These are phyloP conservation scores for Drosophila greeni DNA, from an alignment of 2,888 invertebrate genomes.

Conservation along the genomic window DNA sequence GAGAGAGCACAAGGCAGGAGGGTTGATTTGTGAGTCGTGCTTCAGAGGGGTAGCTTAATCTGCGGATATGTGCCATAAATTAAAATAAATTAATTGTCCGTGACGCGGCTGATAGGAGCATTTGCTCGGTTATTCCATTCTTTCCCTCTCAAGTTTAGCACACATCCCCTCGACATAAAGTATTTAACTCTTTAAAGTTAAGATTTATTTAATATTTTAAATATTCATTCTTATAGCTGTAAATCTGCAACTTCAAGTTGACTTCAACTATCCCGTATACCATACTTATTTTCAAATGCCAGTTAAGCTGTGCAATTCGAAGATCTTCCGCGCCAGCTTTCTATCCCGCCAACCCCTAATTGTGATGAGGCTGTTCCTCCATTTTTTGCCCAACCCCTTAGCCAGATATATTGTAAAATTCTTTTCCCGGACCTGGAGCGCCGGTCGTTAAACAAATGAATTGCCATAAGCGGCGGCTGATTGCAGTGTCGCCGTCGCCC, in stretches of 20 bases:
- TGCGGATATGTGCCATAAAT: conserved; percentile 33
- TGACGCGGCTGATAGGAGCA: conserved; percentile 1
- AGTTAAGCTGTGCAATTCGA: background rate
- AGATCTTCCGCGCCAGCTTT: conserved; percentile 1
- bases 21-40: conserved; percentile 24
- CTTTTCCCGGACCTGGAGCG: conserved; percentile 40
- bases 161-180: background rate
- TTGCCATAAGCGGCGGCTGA: conserved; percentile 76
- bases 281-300: no score
- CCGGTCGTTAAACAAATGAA: conserved; percentile 78
- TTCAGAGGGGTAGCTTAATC: conserved; percentile 24
- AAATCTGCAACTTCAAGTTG: no score
- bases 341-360: conserved; percentile 21
- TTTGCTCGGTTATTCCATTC: background rate
- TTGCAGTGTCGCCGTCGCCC: conserved; percentile 74
- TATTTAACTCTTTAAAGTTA: background rate
- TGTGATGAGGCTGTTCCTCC: conserved; percentile 46
- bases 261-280: no score
- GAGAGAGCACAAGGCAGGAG: conserved; percentile 1
- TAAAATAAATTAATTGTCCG: conserved; percentile 30
- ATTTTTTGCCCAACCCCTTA: conserved; percentile 40
- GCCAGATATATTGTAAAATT: conserved; percentile 1
- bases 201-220: no score
- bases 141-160: background rate
- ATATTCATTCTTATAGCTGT: no score